Conservation (phyloP, 1,140 invertebrate species). For the Halictus rubicundus region DNA sequence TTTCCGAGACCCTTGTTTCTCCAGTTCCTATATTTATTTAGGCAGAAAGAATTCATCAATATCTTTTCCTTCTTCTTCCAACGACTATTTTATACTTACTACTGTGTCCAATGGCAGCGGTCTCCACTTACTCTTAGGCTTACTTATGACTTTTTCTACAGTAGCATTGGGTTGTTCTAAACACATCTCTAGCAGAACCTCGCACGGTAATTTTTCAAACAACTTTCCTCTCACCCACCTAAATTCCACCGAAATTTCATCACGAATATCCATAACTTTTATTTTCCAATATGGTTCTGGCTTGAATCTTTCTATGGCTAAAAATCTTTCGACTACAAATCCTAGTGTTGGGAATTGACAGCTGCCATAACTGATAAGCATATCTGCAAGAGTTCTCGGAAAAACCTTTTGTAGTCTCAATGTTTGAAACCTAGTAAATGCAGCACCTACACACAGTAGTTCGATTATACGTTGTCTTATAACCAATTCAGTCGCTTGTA, state of each 20-base stretch:
- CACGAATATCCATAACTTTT: constrained; percentile 87
- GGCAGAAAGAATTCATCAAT: constrained; percentile 10
- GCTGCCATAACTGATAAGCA: constrained; percentile 97
- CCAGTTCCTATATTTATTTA: constrained; percentile 88
- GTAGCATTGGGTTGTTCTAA: constrained; percentile 88
- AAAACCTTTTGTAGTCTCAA: constrained; percentile 93
- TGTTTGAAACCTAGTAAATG: constrained; percentile 99
- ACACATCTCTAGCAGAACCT: constrained; percentile 90
- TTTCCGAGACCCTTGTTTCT: constrained; percentile 96
- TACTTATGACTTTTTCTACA: constrained; percentile 91
- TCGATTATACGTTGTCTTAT: background rate
- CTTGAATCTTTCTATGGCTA: constrained; percentile 94
- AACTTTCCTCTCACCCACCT: constrained; percentile 93
- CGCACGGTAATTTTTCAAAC: constrained; percentile 93
- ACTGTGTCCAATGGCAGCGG: constrained; percentile 97
- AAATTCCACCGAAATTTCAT: constrained; percentile 91
- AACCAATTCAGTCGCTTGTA: background rate
- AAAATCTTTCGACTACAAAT: constrained; percentile 97
- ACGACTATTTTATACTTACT: constrained; percentile 82
- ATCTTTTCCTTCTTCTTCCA: background rate
- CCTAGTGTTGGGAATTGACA: constrained; percentile 99
- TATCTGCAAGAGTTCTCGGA: constrained; percentile 86
- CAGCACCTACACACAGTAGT: constrained; percentile 85
- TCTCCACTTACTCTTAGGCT: constrained; percentile 98
- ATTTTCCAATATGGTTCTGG: constrained; percentile 97